Conservation (phyloP, 2,888 invertebrate genomes). For the Syritta pipiens region DNA sequence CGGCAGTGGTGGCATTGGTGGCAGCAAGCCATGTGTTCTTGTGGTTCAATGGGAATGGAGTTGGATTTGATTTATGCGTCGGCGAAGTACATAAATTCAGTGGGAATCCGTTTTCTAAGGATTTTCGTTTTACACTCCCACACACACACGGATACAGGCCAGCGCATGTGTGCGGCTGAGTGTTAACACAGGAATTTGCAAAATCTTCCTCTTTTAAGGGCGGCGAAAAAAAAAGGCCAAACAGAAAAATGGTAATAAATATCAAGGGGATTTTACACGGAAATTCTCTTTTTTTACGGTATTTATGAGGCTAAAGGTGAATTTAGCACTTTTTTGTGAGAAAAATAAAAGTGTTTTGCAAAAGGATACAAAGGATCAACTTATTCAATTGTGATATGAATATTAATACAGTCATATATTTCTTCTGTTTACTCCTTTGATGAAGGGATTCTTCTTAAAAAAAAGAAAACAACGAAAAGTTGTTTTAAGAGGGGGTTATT, state of each 20-base stretch:
- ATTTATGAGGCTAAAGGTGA: neutral
- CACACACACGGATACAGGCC: too few species aligned
- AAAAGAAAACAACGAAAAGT: too few species aligned
- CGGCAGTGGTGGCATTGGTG: too few species aligned
- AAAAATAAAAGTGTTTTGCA: slow-evolving; percentile 12
- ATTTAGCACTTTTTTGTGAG: neutral
- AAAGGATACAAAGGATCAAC: slow-evolving; percentile 25
- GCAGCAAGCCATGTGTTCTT: neutral
- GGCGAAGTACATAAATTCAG: slow-evolving; percentile 22
- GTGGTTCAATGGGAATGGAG: slow-evolving; percentile 21
- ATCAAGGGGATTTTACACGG: neutral
- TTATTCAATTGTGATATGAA: slow-evolving; percentile 23
- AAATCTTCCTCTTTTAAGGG: neutral
- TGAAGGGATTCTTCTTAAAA: too few species aligned
- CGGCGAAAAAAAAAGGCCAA: neutral
- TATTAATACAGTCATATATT: slow-evolving; percentile 9
- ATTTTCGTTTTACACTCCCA: neutral
- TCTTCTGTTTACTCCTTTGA: too few species aligned
- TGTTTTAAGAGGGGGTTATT: too few species aligned
- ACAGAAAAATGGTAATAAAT: neutral
- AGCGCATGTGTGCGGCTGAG: neutral
- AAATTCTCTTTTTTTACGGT: neutral
- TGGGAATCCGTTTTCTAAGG: neutral
- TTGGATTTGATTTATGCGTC: slow-evolving; percentile 23
- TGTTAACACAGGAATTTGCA: neutral